A percentile compares a stretch with the other conserved stretches of the same genome.
Conservation (phyloP, 2,113 vertebrate genomes). For the Forbesichthys papilliferus region DNA sequence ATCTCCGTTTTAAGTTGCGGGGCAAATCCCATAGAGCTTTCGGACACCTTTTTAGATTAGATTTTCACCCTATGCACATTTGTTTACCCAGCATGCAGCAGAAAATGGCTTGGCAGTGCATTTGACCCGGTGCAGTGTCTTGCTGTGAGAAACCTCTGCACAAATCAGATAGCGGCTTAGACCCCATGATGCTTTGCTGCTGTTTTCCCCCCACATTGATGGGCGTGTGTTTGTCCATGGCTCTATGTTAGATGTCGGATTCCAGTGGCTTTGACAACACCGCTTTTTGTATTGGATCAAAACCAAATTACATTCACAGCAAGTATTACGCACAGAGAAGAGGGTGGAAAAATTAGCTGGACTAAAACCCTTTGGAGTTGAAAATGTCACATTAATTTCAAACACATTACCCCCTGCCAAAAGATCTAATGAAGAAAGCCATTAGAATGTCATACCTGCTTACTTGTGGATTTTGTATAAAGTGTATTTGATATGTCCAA, state of each 20-base stretch:
- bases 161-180: conserved; percentile 36
- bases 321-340: conserved; percentile 65
- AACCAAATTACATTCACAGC: conserved; percentile 68
- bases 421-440: conserved; percentile 84
- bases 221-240: conserved; percentile 66
- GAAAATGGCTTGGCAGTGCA: conserved; percentile 5
- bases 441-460: conserved; percentile 93
- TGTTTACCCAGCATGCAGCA: not conserved
- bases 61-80: not conserved
- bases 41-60: no score
- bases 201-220: conserved; percentile 62
- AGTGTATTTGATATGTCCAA: conserved; percentile 88
- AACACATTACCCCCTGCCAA: conserved; percentile 80
- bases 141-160: conserved; percentile 24
- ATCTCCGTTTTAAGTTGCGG: no score
- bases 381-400: conserved; percentile 88
- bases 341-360: conserved; percentile 53
- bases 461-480: conserved; percentile 84
- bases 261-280: conserved; percentile 76
- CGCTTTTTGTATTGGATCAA: conserved; percentile 76
- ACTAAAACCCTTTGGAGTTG: conserved; percentile 80
- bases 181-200: conserved; percentile 40
- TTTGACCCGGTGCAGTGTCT: conserved; percentile 35
- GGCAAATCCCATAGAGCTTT: no score
- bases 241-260: conserved; percentile 78